Conservation (phyloP, 2,113 vertebrate species). For the Rhineura floridana region DNA sequence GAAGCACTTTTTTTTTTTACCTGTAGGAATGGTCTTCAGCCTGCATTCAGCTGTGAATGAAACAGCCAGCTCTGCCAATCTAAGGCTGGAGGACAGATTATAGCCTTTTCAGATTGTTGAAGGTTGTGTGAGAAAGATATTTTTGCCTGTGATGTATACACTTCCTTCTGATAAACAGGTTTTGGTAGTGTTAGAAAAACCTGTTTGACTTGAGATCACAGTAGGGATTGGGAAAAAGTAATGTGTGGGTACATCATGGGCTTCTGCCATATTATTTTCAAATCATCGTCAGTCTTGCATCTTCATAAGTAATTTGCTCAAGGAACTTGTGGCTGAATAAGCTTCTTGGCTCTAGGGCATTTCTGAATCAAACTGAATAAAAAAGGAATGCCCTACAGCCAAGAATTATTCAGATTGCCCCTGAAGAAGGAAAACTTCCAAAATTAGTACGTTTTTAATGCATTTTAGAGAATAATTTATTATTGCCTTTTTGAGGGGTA, state of each 20-base stretch:
- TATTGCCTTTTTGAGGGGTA: too few species aligned
- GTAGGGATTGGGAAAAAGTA: neutral
- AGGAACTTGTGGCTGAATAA: too few species aligned
- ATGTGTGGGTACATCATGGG: neutral
- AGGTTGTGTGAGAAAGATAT: neutral
- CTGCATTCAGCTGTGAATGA: neutral
- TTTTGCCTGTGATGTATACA: neutral
- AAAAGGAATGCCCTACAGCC: too few species aligned
- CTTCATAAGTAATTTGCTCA: too few species aligned
- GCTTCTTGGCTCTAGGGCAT: too few species aligned
- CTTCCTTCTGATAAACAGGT: neutral
- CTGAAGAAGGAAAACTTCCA: neutral
- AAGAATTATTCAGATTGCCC: too few species aligned
- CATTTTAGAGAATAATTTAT: too few species aligned
- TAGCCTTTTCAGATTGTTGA: neutral
- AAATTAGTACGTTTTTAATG: too few species aligned
- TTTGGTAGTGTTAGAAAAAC: neutral
- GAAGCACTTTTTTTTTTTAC: neutral
- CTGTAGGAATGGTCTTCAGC: neutral
- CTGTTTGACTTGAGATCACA: neutral
- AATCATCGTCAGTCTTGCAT: too few species aligned
- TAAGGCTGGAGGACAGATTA: neutral
- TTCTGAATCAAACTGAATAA: too few species aligned
- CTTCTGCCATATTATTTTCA: neutral
- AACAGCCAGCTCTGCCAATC: too few species aligned